Evolutionary conservation across 2,888 invertebrate genomes (phyloP).

Genomic region (Anthophora plumipes): DNA sequence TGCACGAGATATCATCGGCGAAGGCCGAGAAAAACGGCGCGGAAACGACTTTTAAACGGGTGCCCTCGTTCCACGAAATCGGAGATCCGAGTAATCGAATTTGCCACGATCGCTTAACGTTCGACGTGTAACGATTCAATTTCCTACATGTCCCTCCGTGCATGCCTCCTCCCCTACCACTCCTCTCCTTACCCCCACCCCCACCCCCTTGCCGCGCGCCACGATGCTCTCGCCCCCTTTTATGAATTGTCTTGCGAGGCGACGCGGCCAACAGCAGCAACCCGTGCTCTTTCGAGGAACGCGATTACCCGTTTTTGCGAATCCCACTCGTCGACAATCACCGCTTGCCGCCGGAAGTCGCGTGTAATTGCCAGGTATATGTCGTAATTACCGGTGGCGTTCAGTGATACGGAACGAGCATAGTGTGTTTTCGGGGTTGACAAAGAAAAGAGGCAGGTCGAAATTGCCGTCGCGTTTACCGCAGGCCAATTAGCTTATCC

Average conservation of each 20-base stretch:
- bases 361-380: slow-evolving; percentile 30
- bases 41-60: slow-evolving; percentile 15
- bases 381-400: slow-evolving; percentile 24
- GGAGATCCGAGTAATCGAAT: slow-evolving; percentile 29
- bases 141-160: neutral
- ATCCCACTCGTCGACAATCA: neutral
- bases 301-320: slow-evolving; percentile 35
- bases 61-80: slow-evolving; percentile 24
- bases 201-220: too few species aligned
- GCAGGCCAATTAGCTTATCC: slow-evolving; percentile 73
- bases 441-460: slow-evolving; percentile 38
- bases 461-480: slow-evolving; percentile 72
- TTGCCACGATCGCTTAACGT: slow-evolving; percentile 5
- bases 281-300: slow-evolving; percentile 4
- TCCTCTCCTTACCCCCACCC: too few species aligned
- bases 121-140: slow-evolving; percentile 21
- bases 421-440: slow-evolving; percentile 31
- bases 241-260: slow-evolving; percentile 15
- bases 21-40: slow-evolving; percentile 13
- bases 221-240: neutral
- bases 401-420: slow-evolving; percentile 29
- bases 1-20: slow-evolving; percentile 1
- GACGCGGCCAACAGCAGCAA: too few species aligned
- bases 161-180: neutral
- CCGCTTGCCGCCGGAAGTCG: slow-evolving; percentile 31